Evolutionary conservation across 2,113 vertebrate genomes (phyloP).

Genomic region (Guaruba guarouba): DNA sequence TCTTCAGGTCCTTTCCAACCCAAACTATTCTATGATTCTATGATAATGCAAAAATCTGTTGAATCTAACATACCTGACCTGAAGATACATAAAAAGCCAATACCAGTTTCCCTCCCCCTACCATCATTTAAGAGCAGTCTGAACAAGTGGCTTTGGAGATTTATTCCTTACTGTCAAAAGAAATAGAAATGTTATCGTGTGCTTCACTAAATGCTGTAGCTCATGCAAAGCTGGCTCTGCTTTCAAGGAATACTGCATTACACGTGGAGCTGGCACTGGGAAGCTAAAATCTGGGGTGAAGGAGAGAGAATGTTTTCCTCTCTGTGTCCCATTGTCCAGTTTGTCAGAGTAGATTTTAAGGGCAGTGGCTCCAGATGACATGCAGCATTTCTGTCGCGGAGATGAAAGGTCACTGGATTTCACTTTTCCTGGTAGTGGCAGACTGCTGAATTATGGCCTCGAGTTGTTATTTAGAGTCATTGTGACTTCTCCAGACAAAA

Average conservation of each 20-base stretch:
- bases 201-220: background rate
- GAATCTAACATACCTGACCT: slow-evolving; percentile 1
- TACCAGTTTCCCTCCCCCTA: background rate
- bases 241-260: background rate
- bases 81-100: slow-evolving; percentile 32
- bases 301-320: background rate
- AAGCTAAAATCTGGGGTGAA: background rate
- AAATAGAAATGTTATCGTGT: background rate
- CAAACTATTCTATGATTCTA: background rate
- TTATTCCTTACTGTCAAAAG: background rate
- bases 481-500: slow-evolving; percentile 39
- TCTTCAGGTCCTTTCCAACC: background rate
- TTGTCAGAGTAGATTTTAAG: slow-evolving; percentile 32
- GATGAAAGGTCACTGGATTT: slow-evolving; percentile 61
- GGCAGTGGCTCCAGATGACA: slow-evolving; percentile 31
- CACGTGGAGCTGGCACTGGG: fast-evolving
- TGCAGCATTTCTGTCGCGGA: background rate
- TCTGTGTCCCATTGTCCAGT: background rate
- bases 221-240: background rate
- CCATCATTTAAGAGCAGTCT: slow-evolving; percentile 7
- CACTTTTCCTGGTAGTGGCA: slow-evolving; percentile 52
- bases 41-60: slow-evolving; percentile 44
- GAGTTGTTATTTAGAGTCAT: slow-evolving; percentile 31
- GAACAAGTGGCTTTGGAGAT: background rate
- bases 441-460: slow-evolving; percentile 32